A percentile compares a stretch with the other conserved stretches of the same genome.
Evolutionary conservation across 2,113 vertebrate species (phyloP).

Genomic region (Dolichallabes microphthalmus): DNA sequence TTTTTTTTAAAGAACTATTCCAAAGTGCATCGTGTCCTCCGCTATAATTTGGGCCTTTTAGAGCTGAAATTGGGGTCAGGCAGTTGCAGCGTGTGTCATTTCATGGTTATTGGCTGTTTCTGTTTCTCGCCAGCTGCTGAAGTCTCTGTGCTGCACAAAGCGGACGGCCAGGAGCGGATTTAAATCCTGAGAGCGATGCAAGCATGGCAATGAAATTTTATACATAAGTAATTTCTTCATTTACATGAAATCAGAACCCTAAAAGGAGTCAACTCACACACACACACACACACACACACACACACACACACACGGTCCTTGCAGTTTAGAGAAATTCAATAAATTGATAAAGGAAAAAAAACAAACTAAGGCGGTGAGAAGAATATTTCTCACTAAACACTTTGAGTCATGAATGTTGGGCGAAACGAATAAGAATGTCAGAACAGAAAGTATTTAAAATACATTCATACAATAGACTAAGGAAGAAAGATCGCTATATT

Average conservation of each 20-base stretch:
- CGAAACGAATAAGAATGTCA: no score
- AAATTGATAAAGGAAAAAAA: neutral
- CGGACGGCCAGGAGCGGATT: neutral
- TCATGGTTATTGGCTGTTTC: conserved; percentile 43
- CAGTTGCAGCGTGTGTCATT: conserved; percentile 40
- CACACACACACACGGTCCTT: neutral
- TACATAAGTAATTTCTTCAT: conserved; percentile 19
- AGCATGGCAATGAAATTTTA: conserved; percentile 14
- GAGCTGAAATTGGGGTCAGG: conserved; percentile 41
- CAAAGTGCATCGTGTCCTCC: conserved; percentile 27
- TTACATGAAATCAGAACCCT: conserved; percentile 15
- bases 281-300: neutral
- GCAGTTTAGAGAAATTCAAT: neutral
- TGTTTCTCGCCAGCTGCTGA: conserved; percentile 17
- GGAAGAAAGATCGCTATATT: neutral
- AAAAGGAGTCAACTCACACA: neutral
- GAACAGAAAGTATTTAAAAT: neutral
- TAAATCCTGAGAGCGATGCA: conserved; percentile 22
- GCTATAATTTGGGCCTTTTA: conserved; percentile 44
- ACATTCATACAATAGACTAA: neutral
- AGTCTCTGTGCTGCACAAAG: neutral
- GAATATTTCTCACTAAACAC: neutral
- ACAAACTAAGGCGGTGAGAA: neutral
- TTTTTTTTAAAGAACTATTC: neutral
- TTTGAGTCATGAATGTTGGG: neutral